Conservation (phyloP, 1,140 invertebrate genomes). For the Hestina assimilis region DNA sequence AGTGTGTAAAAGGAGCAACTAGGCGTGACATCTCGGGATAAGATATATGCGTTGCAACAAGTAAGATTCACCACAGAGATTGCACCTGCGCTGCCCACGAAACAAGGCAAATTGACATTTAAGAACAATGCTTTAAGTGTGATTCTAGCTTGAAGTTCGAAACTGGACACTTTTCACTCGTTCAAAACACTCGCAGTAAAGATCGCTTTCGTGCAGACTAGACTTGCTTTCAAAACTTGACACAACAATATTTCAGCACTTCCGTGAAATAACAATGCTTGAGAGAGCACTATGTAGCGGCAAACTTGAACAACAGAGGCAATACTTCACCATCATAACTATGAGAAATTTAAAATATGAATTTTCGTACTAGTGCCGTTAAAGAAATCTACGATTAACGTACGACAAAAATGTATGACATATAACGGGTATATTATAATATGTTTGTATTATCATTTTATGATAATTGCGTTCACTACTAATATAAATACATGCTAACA, state of each 20-base stretch:
- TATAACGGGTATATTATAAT: too few relatives aligned
- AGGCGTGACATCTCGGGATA: slow-evolving; percentile 55
- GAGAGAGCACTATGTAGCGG: slow-evolving; percentile 37
- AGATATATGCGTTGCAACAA: slow-evolving; percentile 63
- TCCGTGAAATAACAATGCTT: slow-evolving; percentile 68
- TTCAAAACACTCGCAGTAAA: slow-evolving; percentile 47
- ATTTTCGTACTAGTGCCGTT: slow-evolving; percentile 8
- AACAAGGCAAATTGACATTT: slow-evolving; percentile 26
- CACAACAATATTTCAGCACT: slow-evolving; percentile 64
- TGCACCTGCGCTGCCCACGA: slow-evolving; percentile 49
- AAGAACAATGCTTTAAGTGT: slow-evolving; percentile 6
- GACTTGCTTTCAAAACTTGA: slow-evolving; percentile 39
- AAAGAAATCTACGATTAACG: not conserved
- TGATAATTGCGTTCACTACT: too few relatives aligned
- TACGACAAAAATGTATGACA: too few relatives aligned
- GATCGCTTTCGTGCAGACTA: slow-evolving; percentile 53
- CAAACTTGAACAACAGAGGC: slow-evolving; percentile 52
- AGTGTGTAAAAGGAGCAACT: slow-evolving; percentile 55
- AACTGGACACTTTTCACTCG: slow-evolving; percentile 43
- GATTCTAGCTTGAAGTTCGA: slow-evolving; percentile 10
- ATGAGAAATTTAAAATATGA: slow-evolving; percentile 36
- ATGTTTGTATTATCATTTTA: too few relatives aligned
- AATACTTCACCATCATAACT: slow-evolving; percentile 54
- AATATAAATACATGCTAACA: too few relatives aligned
- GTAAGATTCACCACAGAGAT: slow-evolving; percentile 61